Evolutionary conservation across 2,888 invertebrate genomes (phyloP).

Genomic region (Ochropleura leucogaster): DNA sequence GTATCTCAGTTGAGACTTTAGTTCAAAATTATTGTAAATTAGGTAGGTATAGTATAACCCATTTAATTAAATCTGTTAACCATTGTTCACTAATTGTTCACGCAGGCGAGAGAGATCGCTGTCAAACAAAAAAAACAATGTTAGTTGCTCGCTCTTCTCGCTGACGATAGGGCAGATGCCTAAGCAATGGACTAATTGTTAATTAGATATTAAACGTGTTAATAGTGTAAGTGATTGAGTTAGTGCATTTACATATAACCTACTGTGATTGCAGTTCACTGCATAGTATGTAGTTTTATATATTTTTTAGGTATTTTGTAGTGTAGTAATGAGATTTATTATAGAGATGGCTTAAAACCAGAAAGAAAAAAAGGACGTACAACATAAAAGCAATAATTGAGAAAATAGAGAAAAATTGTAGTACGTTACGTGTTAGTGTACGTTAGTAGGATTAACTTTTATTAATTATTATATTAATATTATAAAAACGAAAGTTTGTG

Average conservation of each 20-base stretch:
- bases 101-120: not conserved
- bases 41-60: not conserved
- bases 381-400: not conserved
- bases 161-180: not conserved
- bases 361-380: not conserved
- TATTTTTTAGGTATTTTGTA: not conserved
- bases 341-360: not conserved
- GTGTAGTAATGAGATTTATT: not conserved
- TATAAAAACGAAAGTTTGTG: too few relatives aligned
- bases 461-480: too few relatives aligned
- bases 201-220: slow-evolving; percentile 41
- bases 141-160: not conserved
- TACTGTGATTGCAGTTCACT: slow-evolving; percentile 1
- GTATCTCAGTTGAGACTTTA: not conserved
- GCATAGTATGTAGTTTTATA: not conserved
- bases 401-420: not conserved
- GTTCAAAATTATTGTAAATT: not conserved
- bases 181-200: slow-evolving; percentile 1
- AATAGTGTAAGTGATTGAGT: slow-evolving; percentile 15
- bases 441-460: too few relatives aligned
- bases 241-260: slow-evolving; percentile 11
- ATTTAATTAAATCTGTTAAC: not conserved
- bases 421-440: too few relatives aligned
- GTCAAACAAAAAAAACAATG: not conserved
- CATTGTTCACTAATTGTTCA: not conserved